A percentile compares a stretch with the other conserved stretches of the same genome.
Conservation (phyloP, 2,113 vertebrate genomes). For the Pygoscelis adeliae region DNA sequence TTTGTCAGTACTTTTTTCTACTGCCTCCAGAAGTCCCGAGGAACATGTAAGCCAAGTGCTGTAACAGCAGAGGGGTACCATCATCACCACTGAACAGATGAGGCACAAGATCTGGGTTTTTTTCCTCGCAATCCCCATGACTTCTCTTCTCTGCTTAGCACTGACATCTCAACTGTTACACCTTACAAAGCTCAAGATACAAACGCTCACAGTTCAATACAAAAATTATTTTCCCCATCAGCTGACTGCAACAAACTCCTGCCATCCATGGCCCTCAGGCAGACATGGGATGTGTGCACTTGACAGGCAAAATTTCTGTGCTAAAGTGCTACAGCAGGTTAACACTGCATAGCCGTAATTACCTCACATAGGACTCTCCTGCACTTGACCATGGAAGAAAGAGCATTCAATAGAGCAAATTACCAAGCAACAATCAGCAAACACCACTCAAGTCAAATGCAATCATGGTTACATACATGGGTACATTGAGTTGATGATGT, state of each 20-base stretch:
- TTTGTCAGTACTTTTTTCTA: not conserved
- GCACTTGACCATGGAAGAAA: not conserved
- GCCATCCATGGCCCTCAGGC: not conserved
- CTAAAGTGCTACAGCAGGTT: not conserved
- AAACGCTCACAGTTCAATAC: not conserved
- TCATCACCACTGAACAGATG: not conserved
- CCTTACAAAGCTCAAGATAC: not conserved
- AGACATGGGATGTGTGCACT: not conserved
- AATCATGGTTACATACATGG: not conserved
- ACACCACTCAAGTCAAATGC: not conserved
- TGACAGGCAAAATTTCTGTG: not conserved
- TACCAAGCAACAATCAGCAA: not conserved
- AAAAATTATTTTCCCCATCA: not conserved
- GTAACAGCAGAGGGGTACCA: accelerated
- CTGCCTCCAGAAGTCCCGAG: not conserved
- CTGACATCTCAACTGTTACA: not conserved
- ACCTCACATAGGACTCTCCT: not conserved
- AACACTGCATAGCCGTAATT: not conserved
- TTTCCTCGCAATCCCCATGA: not conserved
- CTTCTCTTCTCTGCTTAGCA: not conserved
- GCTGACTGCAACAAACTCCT: not conserved
- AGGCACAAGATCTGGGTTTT: not conserved
- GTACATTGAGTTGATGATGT: not conserved
- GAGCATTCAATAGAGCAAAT: not conserved
- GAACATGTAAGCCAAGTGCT: not conserved